Conservation (phyloP, 2,888 invertebrate genomes). For the Yponomeuta sedellus region DNA sequence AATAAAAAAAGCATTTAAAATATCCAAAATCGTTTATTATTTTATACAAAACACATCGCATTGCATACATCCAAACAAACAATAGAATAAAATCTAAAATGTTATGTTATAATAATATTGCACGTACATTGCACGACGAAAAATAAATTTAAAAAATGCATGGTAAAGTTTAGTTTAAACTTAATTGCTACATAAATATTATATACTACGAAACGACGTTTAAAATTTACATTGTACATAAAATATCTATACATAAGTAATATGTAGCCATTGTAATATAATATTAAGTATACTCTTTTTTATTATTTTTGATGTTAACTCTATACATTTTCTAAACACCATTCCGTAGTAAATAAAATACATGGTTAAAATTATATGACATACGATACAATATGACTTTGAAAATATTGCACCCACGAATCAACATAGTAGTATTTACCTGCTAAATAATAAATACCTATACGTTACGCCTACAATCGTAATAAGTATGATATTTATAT, state of each 20-base stretch:
- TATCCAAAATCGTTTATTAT: constrained; percentile 2
- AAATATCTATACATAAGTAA: not conserved
- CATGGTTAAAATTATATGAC: constrained; percentile 13
- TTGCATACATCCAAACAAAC: not conserved
- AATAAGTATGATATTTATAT: constrained; percentile 13
- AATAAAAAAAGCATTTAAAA: not conserved
- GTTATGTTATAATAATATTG: constrained; percentile 36
- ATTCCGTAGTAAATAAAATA: constrained; percentile 24
- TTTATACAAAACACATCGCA: not conserved
- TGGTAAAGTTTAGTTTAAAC: constrained; percentile 16
- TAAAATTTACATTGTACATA: constrained; percentile 8
- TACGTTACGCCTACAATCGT: constrained; percentile 44
- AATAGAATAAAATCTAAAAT: not conserved
- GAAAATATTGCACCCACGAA: constrained; percentile 51
- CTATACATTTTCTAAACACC: constrained; percentile 20
- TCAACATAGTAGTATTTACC: constrained; percentile 46
- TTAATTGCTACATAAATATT: not conserved
- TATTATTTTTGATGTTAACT: not conserved
- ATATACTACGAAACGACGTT: constrained; percentile 25
- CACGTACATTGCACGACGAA: constrained; percentile 47
- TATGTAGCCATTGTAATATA: constrained; percentile 6
- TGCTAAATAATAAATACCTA: constrained; percentile 59
- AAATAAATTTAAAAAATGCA: constrained; percentile 27
- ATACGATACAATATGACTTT: constrained; percentile 22
- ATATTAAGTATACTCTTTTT: too few species aligned